Percentiles rank a stretch among this genome's conserved stretches.
phyloP scores from a whole-genome alignment of 2,797 vertebrate genomes.

The Triplophysa bombifrons region DNA sequence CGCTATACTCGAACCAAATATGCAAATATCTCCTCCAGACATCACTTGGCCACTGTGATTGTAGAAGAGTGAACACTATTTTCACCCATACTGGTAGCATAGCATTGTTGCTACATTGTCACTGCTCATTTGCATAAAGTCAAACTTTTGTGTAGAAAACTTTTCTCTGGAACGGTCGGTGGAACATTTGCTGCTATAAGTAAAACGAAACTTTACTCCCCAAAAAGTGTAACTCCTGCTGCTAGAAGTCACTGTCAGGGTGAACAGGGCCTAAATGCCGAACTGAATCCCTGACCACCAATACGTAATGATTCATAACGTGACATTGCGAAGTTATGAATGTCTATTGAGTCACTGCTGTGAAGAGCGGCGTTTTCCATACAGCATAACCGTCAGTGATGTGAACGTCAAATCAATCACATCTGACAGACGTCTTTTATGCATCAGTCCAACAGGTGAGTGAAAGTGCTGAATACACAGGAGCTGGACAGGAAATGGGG shows the following conservation, averaged over 20 bases:
- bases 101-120: background rate
- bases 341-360: constrained; percentile 8
- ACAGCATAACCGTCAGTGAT: constrained; percentile 12
- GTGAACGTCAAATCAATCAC: background rate
- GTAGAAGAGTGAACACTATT: no score
- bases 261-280: background rate
- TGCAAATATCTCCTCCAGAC: no score
- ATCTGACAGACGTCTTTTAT: background rate
- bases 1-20: no score
- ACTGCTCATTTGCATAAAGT: background rate
- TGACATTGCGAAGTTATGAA: constrained; percentile 24
- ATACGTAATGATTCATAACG: constrained; percentile 1
- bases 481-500: constrained; percentile 13
- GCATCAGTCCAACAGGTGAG: constrained; percentile 11
- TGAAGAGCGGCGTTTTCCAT: background rate
- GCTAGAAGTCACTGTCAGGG: constrained; percentile 14
- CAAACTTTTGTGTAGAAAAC: background rate
- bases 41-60: no score
- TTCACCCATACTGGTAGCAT: no score
- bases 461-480: background rate
- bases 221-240: no score
- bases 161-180: background rate
- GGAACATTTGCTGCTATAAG: background rate
- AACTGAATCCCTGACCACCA: constrained; percentile 24
- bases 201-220: no score